Base-by-base conservation (phyloP, 2,797 vertebrate species). In the Gila robusta region DNA sequence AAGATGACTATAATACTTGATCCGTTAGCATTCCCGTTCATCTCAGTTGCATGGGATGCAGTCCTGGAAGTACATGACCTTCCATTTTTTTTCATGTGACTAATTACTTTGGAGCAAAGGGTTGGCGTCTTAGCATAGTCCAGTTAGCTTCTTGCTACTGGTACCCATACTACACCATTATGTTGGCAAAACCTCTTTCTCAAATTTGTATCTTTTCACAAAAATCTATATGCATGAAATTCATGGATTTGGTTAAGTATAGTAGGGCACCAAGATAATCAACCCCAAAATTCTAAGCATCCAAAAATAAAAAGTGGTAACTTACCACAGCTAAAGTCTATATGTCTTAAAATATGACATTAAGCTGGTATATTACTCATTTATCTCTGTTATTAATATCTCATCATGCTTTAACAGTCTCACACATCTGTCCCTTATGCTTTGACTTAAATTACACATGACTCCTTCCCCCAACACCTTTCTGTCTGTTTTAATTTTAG, bases 401-500 rank as follows among this genome's bases (percentile, higher is more conserved):
- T 44, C 37, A 23, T 11, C 78, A 32, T 66, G 39, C 17, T 47
- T 79, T 44, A 79, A 79, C n/a, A 47, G 54, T 59, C 21, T 56
- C 52, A 39, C 74, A 78, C 52, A 79, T 19, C 56, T 64, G 37
- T 64, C 77, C 59, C 59, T 66, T 79, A 32, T 47, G 59, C 76
- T 47, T 47, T 47, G 39, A 79, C 59, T 66, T 79, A 32, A 79
- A 79, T 66, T 79, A 66, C 59, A 79, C 54, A 78, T 17, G 59
- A 39, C 76, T 79, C 54, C 37, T 62, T 62, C 76, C 54, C 56
- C 76, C 54, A 79, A 83, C 81, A 71, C 17, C 28, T 76, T 83
- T 72, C 82, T 81, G 52, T 26, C 21, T 21, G 52, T 35, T 81
- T 89, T 89, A 87, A 89, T 78, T 87, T 82, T 87, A 87, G 85